Evolutionary conservation across 2,113 vertebrate species (phyloP).

Genomic region (Steatornis caripensis): DNA sequence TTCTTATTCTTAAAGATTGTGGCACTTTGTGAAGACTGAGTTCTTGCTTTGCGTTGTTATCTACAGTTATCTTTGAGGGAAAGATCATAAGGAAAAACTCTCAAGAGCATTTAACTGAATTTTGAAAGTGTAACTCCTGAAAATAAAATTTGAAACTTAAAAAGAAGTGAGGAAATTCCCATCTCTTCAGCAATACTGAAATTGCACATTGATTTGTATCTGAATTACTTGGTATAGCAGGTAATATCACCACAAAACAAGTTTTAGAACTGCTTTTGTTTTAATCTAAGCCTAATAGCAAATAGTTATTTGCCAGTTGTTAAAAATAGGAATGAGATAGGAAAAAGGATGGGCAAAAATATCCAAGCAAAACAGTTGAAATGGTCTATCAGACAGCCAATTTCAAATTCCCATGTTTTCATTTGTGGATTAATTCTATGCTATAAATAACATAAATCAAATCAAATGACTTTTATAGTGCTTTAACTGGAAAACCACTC

Average conservation of each 20-base stretch:
- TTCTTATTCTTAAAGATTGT: background rate
- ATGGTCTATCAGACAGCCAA: background rate
- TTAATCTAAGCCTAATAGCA: background rate
- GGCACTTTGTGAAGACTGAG: background rate
- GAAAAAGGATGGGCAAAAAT: background rate
- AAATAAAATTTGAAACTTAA: background rate
- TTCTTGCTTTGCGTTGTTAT: background rate
- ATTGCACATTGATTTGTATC: background rate
- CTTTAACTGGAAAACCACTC: background rate
- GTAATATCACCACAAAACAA: background rate
- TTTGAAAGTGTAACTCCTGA: background rate
- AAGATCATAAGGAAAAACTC: background rate
- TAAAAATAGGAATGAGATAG: background rate
- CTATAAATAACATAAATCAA: constrained; percentile 18
- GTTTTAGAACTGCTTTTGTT: background rate
- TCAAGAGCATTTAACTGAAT: background rate
- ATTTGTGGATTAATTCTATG: background rate
- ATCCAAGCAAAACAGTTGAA: background rate
- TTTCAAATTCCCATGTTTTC: background rate
- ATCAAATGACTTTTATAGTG: background rate
- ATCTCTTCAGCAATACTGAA: background rate
- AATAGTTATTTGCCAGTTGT: background rate
- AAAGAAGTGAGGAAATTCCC: background rate
- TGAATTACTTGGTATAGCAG: background rate
- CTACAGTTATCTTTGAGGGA: background rate